Base-by-base conservation (phyloP, 2,113 vertebrate species). In the Notarius lentiginosus region DNA sequence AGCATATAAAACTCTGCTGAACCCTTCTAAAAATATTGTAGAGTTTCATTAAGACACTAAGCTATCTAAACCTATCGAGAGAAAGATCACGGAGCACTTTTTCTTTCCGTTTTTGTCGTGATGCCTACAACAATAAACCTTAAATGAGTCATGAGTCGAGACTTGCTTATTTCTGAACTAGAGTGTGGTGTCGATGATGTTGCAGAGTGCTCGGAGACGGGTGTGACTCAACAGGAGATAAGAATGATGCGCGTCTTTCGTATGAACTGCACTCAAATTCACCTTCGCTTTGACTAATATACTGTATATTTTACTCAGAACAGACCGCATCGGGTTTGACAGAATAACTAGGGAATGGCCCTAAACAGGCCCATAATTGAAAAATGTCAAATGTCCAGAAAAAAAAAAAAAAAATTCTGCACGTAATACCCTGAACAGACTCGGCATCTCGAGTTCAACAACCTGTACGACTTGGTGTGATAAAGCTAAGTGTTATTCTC, bases 111-210 rank as follows among this genome's bases (percentile, higher is more conserved):
- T 70, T 68, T 55, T 77, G 56, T 73, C 20, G n/a, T 8, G 68
- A 84, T 73, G 70, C 34, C 24, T 55, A 65, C 61, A 68, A 34
- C 76, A 56, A 66, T 51, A 70, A 90, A 90, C 90, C 91, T 89
- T 93, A 93, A 92, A 94, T 94, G 93, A 94, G 89, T 93, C 89
- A 90, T 90, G 87, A 92, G 89, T 93, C 87, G 88, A 90, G 87
- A 92, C 93, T 92, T 94, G 92, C 94, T 94, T 90, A 92, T 93
- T 90, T 91, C 91, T 91, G 91, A 94, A 93, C 93, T 93, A 91
- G 91, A 90, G 87, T 93, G 93, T 90, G 92, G 93, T 91, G 92
- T 76, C 22, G 82, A 70, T 72, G n/a, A 53, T 72, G 65, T 41
- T 22, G 47, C 81, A 27, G 61, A 66, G 60, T 27, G 82, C 66